phyloP scores from a whole-genome alignment of 2,113 vertebrate species.

The Phocoena phocoena region DNA sequence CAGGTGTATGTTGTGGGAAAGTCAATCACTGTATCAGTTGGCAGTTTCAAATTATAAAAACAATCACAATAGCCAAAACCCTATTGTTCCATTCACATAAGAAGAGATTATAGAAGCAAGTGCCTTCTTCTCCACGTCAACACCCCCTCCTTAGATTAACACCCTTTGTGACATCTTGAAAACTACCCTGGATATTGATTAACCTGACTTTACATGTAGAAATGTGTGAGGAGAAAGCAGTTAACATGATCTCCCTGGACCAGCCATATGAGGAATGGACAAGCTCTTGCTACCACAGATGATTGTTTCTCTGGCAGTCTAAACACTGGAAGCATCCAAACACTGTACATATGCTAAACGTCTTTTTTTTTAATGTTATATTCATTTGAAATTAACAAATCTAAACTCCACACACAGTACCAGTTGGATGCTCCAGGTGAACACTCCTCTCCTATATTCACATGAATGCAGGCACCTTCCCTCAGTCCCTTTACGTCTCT shows the following conservation, averaged over 20 bases:
- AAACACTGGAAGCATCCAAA: not conserved
- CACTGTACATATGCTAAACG: not conserved
- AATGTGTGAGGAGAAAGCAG: not conserved
- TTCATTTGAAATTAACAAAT: not conserved
- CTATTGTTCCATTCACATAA: not conserved
- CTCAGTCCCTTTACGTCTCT: not conserved
- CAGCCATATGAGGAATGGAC: not conserved
- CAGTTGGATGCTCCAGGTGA: not conserved
- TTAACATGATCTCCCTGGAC: not conserved
- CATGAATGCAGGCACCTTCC: fast-evolving
- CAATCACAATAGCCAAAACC: not conserved
- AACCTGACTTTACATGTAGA: not conserved
- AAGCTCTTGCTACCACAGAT: not conserved
- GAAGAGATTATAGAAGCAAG: not conserved
- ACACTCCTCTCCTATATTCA: not conserved
- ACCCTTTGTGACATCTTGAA: not conserved
- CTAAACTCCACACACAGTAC: not conserved
- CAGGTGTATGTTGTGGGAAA: not conserved
- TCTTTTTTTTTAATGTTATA: not conserved
- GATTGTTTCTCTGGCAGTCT: not conserved
- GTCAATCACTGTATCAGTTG: not conserved
- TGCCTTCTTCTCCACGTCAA: not conserved
- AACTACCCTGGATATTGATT: not conserved
- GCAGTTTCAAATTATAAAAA: slow-evolving; percentile 8
- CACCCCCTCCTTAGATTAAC: not conserved